Evolutionary conservation across 2,113 vertebrate species (phyloP).

Genomic region (Castor canadensis): DNA sequence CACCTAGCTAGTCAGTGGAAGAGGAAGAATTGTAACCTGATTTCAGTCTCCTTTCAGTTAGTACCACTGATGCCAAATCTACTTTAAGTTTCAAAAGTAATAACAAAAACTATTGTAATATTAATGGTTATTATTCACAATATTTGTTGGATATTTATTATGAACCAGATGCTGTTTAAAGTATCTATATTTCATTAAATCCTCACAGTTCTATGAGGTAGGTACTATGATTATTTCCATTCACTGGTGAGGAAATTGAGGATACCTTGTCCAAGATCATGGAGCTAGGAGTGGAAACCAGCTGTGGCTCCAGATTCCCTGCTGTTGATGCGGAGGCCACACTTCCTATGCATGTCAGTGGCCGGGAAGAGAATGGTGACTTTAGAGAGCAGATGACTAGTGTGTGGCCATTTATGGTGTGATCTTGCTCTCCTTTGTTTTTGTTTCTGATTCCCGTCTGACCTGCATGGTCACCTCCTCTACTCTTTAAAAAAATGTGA

Average conservation of each 20-base stretch:
- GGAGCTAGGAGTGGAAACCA: not conserved
- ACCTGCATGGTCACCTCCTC: not conserved
- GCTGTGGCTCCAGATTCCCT: not conserved
- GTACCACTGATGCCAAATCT: not conserved
- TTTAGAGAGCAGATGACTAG: not conserved
- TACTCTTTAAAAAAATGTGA: not conserved
- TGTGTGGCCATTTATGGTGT: not conserved
- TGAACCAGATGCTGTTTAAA: not conserved
- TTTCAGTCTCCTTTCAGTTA: no score
- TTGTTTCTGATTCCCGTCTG: not conserved
- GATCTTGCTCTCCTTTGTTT: not conserved
- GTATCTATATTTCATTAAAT: not conserved
- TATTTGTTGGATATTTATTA: not conserved
- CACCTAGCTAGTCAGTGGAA: not conserved
- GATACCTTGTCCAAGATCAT: not conserved
- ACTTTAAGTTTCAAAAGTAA: not conserved
- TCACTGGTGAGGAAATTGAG: not conserved
- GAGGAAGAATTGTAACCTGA: not conserved
- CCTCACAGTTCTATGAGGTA: not conserved
- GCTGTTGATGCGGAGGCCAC: not conserved
- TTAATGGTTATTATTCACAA: not conserved
- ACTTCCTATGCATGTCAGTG: not conserved
- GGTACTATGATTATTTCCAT: not conserved
- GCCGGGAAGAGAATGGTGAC: not conserved
- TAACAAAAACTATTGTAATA: not conserved